These are phyloP conservation scores for Geococcyx californianus DNA, from an alignment of 2,113 vertebrate genomes.

Conservation along the genomic window DNA sequence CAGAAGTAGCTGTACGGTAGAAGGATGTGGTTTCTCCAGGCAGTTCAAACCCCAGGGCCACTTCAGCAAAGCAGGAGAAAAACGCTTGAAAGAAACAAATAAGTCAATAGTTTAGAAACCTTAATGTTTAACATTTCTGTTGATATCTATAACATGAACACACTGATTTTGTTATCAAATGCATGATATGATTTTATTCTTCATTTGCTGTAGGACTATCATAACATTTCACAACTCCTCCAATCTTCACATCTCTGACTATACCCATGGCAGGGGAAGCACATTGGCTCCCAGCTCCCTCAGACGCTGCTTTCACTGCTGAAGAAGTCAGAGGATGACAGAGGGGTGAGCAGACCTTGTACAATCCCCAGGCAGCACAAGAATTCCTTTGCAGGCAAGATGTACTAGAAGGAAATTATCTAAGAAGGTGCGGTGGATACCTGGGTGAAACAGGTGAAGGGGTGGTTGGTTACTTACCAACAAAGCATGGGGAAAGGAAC, in stretches of 20 bases:
- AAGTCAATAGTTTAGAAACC: not conserved
- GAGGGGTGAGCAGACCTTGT: not conserved
- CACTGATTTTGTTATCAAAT: not conserved
- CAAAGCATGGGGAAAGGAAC: not conserved
- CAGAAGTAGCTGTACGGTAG: not conserved
- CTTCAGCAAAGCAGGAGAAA: slow-evolving; percentile 15
- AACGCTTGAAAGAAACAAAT: slow-evolving; percentile 59
- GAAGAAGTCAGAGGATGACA: not conserved
- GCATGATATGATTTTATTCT: not conserved
- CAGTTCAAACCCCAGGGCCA: not conserved
- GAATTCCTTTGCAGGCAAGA: not conserved
- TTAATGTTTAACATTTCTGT: not conserved
- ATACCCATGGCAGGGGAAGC: not conserved
- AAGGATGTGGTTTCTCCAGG: not conserved
- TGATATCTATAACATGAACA: not conserved
- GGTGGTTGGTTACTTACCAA: not conserved
- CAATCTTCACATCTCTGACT: not conserved
- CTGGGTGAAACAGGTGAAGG: not conserved
- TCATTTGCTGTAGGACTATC: not conserved
- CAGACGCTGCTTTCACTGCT: not conserved
- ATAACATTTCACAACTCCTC: not conserved
- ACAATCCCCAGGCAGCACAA: not conserved
- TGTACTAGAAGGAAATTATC: not conserved
- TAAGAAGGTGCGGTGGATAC: not conserved
- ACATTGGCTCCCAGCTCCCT: not conserved